Percentiles rank a stretch among this genome's conserved stretches.
These are phyloP conservation scores for Aproaerema taeniolella DNA, from an alignment of 2,888 invertebrate species.

Conservation along the genomic window DNA sequence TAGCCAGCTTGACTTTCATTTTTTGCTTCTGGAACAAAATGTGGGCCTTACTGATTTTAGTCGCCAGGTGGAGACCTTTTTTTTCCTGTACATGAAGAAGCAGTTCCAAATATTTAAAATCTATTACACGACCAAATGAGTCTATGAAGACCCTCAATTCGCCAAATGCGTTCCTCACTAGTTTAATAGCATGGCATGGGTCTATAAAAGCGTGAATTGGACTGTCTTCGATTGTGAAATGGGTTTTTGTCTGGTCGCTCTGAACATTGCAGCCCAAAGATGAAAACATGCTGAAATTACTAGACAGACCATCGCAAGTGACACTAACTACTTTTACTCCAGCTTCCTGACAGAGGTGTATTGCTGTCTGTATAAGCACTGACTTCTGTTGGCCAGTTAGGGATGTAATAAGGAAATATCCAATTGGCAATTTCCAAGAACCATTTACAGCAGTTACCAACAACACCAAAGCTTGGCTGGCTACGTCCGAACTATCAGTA, in stretches of 20 bases:
- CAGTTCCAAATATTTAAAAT: neutral
- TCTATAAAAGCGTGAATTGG: neutral
- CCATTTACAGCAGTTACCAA: slow-evolving; percentile 15
- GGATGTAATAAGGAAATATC: slow-evolving; percentile 17
- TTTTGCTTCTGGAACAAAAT: neutral
- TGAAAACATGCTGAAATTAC: slow-evolving; percentile 15
- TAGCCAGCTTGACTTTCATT: too few relatives aligned
- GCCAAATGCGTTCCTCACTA: neutral
- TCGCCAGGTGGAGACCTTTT: neutral
- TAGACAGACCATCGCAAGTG: slow-evolving; percentile 14
- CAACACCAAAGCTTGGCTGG: slow-evolving; percentile 17
- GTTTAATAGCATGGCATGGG: neutral
- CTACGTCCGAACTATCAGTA: slow-evolving; percentile 8
- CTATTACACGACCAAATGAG: neutral
- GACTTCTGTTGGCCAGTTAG: slow-evolving; percentile 13
- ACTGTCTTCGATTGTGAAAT: too few relatives aligned
- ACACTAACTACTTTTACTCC: slow-evolving; percentile 11
- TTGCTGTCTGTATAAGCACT: slow-evolving; percentile 4
- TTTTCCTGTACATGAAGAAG: neutral
- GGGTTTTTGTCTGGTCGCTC: too few relatives aligned
- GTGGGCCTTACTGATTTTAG: slow-evolving; percentile 2
- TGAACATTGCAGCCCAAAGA: slow-evolving; percentile 9
- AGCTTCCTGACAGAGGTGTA: slow-evolving; percentile 9
- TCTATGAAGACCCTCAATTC: neutral
- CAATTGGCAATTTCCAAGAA: slow-evolving; percentile 13